Conservation (phyloP, 2,888 invertebrate species). For the Acrobasis repandana region DNA sequence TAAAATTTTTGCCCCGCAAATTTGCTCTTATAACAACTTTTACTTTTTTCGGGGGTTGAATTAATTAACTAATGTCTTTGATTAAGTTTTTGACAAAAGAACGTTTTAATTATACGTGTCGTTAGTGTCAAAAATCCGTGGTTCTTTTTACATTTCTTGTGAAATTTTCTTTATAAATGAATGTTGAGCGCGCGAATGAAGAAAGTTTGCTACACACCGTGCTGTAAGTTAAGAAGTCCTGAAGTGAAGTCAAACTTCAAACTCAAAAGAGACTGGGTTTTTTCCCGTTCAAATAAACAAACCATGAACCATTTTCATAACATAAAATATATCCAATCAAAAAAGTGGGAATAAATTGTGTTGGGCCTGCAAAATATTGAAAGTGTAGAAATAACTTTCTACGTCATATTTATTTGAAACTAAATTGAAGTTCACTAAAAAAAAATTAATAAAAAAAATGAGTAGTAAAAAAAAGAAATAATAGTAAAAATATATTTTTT, state of each 20-base stretch:
- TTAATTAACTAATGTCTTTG: slow-evolving; percentile 15
- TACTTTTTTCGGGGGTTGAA: not conserved
- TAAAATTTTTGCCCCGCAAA: slow-evolving; percentile 50
- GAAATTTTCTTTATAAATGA: no score
- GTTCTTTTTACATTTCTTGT: not conserved
- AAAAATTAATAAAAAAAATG: no score
- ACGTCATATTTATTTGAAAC: no score
- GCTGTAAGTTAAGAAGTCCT: no score
- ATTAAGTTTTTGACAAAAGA: slow-evolving; percentile 11
- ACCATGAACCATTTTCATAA: slow-evolving; percentile 6
- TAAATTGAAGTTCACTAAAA: no score
- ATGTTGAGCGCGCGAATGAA: no score
- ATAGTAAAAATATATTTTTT: no score
- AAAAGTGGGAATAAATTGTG: slow-evolving; percentile 22
- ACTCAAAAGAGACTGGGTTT: no score
- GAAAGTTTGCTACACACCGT: no score
- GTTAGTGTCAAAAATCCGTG: not conserved
- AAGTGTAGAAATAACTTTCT: not conserved
- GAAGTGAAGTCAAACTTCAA: no score
- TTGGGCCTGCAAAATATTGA: not conserved
- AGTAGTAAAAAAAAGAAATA: no score
- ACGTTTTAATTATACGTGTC: not conserved
- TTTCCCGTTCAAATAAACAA: not conserved
- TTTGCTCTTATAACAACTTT: slow-evolving; percentile 32
- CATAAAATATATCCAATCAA: slow-evolving; percentile 26